These are phyloP conservation scores for Parnassius glacialis DNA, from an alignment of 2,888 invertebrate genomes.

Conservation along the genomic window DNA sequence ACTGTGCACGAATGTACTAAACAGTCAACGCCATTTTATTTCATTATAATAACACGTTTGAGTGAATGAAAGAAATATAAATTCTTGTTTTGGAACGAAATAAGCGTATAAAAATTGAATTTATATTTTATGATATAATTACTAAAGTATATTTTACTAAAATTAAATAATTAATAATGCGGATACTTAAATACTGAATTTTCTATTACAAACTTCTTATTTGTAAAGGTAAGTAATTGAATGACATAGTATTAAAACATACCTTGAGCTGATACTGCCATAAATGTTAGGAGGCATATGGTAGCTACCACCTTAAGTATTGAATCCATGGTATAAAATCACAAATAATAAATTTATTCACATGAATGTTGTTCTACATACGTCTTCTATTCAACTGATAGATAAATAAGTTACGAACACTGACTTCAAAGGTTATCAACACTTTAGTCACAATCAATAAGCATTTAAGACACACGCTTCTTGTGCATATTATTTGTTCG, in stretches of 20 bases:
- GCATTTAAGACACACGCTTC: not conserved
- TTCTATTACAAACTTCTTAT: too few species aligned
- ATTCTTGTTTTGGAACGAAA: too few species aligned
- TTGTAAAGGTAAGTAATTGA: too few species aligned
- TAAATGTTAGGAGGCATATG: conserved; percentile 2
- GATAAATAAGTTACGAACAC: conserved; percentile 4
- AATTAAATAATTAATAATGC: too few species aligned
- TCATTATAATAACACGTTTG: too few species aligned
- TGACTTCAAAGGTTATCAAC: conserved; percentile 13
- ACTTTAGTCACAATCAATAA: not conserved
- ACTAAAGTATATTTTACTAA: too few species aligned
- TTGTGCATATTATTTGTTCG: not conserved
- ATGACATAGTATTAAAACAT: not conserved
- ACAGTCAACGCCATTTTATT: too few species aligned
- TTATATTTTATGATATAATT: too few species aligned
- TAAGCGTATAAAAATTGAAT: too few species aligned
- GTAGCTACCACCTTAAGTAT: conserved; percentile 2
- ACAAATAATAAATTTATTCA: conserved; percentile 11
- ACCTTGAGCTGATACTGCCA: conserved; percentile 6
- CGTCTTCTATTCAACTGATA: conserved; percentile 1
- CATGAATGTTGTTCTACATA: conserved; percentile 1
- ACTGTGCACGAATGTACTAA: too few species aligned
- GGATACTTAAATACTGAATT: too few species aligned
- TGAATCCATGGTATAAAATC: conserved; percentile 12
- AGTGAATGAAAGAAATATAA: too few species aligned